phyloP scores from a whole-genome alignment of 2,888 invertebrate species.

The Epinotia nisella region DNA sequence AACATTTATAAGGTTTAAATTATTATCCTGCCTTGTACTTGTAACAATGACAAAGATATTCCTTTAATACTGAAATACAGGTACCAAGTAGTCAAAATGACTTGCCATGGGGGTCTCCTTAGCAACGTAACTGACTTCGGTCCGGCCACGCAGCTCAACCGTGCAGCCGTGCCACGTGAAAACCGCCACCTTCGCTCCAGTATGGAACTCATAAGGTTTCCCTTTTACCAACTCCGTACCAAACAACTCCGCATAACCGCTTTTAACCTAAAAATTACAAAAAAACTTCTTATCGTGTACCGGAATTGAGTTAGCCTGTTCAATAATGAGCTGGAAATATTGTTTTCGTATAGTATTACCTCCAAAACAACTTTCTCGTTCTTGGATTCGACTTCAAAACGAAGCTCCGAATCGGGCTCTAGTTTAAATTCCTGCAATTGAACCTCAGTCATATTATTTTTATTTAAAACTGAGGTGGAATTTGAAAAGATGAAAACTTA shows the following conservation, averaged over 20 bases:
- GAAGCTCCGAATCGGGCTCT: constrained; percentile 94
- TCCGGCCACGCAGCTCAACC: constrained; percentile 93
- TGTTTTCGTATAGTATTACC: constrained; percentile 67
- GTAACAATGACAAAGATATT: background rate
- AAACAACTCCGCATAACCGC: constrained; percentile 97
- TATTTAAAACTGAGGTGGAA: background rate
- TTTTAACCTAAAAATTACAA: constrained; percentile 87
- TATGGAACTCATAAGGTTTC: constrained; percentile 94
- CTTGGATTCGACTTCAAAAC: constrained; percentile 96
- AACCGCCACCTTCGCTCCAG: constrained; percentile 97
- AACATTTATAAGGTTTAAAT: background rate
- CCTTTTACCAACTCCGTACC: constrained; percentile 98
- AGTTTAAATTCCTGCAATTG: constrained; percentile 90
- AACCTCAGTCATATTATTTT: constrained; percentile 74
- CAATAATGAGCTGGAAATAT: background rate
- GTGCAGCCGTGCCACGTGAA: constrained; percentile 98
- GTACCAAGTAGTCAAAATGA: background rate
- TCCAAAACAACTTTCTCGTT: constrained; percentile 92
- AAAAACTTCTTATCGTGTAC: background rate
- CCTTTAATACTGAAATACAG: background rate
- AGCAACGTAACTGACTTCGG: constrained; percentile 97
- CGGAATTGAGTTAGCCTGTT: background rate
- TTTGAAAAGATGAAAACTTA: background rate
- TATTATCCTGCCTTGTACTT: background rate
- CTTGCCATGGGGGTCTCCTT: constrained; percentile 97